These are phyloP conservation scores for Calephelis virginiensis DNA, from an alignment of 1,140 invertebrate genomes.

Conservation along the genomic window DNA sequence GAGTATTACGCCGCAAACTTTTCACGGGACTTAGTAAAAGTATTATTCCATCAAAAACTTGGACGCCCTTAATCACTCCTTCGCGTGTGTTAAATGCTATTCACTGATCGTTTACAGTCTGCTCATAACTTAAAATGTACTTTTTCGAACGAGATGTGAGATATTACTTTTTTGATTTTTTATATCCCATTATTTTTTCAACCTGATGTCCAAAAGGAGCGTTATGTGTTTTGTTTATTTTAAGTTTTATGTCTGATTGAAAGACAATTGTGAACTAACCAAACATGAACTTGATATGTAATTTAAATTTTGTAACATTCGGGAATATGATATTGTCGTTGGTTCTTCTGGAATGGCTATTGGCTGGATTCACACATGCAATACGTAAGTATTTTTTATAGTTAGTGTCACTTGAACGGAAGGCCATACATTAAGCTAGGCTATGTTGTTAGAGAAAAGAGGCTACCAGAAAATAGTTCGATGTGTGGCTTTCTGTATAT, in stretches of 20 bases:
- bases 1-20: conserved; percentile 43
- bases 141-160: conserved; percentile 23
- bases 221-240: conserved; percentile 11
- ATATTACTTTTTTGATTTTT: conserved; percentile 33
- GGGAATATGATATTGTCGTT: conserved; percentile 53
- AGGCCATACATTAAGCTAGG: too few species aligned
- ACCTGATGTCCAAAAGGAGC: conserved; percentile 15
- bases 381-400: conserved; percentile 53
- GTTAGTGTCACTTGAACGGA: too few species aligned
- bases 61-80: conserved; percentile 60
- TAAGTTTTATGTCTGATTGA: background rate
- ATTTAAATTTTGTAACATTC: conserved; percentile 37
- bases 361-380: conserved; percentile 52
- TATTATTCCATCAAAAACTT: conserved; percentile 43
- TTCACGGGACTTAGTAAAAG: conserved; percentile 63
- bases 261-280: background rate
- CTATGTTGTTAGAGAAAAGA: too few species aligned
- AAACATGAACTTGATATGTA: conserved; percentile 33
- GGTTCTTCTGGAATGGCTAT: conserved; percentile 62
- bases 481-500: too few species aligned
- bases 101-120: conserved; percentile 54
- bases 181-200: conserved; percentile 27
- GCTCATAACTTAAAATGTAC: conserved; percentile 43
- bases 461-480: too few species aligned
- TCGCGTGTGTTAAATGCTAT: conserved; percentile 66